Percentiles rank a stretch among this genome's conserved stretches.
These are phyloP conservation scores for Margaritifera margaritifera DNA, from an alignment of 2,888 invertebrate species.

Conservation along the genomic window DNA sequence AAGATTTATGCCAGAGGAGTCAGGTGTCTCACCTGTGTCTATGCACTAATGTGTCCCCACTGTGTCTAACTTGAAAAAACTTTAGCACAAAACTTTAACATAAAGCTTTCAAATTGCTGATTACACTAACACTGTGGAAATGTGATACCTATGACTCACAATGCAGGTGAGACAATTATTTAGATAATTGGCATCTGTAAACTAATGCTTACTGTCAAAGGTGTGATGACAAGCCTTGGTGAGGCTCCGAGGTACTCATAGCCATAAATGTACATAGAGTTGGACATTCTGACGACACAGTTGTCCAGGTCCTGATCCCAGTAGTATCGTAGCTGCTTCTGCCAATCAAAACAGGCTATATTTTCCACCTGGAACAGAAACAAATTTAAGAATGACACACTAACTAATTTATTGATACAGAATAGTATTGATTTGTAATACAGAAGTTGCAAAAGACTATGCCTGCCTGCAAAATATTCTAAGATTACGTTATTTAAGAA, in stretches of 20 bases:
- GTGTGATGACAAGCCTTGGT: slow-evolving; percentile 73
- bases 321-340: slow-evolving; percentile 91
- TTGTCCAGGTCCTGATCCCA: slow-evolving; percentile 86
- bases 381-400: no score
- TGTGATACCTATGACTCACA: no score
- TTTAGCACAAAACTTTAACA: no score
- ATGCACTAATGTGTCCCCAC: no score
- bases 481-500: no score
- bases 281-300: slow-evolving; percentile 80
- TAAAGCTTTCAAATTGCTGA: no score
- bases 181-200: no score
- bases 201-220: slow-evolving; percentile 69
- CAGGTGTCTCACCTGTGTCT: no score
- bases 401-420: background rate
- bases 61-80: no score
- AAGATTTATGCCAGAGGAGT: no score
- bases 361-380: slow-evolving; percentile 58
- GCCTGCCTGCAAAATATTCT: background rate
- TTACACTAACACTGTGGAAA: no score
- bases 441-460: background rate
- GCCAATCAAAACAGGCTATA: slow-evolving; percentile 88
- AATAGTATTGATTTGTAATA: background rate
- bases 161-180: no score
- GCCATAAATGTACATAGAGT: slow-evolving; percentile 71
- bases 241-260: slow-evolving; percentile 74